Conservation (phyloP, 1,140 invertebrate genomes). For the Zaprionus ghesquierei region DNA sequence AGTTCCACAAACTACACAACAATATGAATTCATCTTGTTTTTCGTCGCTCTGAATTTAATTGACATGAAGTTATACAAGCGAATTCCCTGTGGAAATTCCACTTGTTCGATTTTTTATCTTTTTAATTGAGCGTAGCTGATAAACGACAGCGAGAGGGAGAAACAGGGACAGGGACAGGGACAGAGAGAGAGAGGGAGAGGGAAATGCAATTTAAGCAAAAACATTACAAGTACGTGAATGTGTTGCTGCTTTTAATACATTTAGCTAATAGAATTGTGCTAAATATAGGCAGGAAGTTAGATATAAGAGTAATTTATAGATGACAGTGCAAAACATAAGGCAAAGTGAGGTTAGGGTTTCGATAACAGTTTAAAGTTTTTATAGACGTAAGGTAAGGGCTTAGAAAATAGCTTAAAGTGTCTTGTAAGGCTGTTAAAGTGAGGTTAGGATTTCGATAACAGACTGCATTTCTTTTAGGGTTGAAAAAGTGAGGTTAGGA, state of each 20-base stretch:
- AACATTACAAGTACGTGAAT: constrained; percentile 2
- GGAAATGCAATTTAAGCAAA: constrained; percentile 1
- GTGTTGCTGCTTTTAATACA: constrained; percentile 8
- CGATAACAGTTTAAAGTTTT: neutral
- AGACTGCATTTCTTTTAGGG: too few species aligned
- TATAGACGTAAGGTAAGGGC: neutral
- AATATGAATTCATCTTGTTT: neutral
- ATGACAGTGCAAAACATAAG: neutral
- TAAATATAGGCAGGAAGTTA: neutral
- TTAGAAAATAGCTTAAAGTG: neutral
- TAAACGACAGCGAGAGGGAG: too few species aligned
- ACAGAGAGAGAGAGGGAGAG: too few species aligned
- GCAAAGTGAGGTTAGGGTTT: neutral
- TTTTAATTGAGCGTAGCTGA: constrained; percentile 17
- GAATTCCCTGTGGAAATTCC: neutral
- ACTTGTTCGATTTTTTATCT: constrained; percentile 21
- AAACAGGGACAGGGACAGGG: too few species aligned
- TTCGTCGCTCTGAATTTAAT: neutral
- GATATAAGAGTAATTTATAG: neutral
- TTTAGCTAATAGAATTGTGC: constrained; percentile 1
- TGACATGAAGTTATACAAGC: constrained; percentile 5
- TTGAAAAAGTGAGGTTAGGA: too few species aligned
- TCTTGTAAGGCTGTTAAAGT: neutral
- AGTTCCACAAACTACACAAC: neutral
- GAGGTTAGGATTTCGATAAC: too few species aligned